These are phyloP conservation scores for Oxystoma pomonae DNA, from an alignment of 2,888 invertebrate species.

Conservation along the genomic window DNA sequence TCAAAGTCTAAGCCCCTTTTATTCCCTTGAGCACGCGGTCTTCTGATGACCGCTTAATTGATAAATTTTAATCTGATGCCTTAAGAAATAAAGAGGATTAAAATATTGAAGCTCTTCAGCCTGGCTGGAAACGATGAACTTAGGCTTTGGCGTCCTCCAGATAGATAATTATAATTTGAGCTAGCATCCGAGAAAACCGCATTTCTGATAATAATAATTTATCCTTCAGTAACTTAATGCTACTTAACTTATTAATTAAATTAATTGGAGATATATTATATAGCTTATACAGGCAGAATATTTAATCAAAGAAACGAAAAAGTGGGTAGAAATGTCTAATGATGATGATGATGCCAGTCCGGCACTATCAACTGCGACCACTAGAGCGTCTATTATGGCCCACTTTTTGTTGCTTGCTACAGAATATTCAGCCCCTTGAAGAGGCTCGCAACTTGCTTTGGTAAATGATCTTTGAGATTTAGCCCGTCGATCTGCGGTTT, in stretches of 20 bases:
- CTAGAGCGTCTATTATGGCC: too few species aligned
- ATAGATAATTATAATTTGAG: not conserved
- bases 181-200: not conserved
- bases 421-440: too few species aligned
- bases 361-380: too few species aligned
- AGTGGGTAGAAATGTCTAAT: too few species aligned
- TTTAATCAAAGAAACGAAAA: too few species aligned
- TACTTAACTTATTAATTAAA: not conserved
- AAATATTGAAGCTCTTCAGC: not conserved
- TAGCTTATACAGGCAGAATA: too few species aligned
- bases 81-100: not conserved
- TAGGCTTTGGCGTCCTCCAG: not conserved
- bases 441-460: too few species aligned
- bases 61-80: not conserved
- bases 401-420: too few species aligned
- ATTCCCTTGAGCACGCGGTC: not conserved
- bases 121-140: not conserved
- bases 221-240: not conserved
- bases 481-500: too few species aligned
- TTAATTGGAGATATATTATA: too few species aligned
- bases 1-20: not conserved
- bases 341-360: too few species aligned
- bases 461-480: too few species aligned
- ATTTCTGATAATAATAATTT: not conserved
- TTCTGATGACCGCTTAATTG: not conserved